Conservation (phyloP, 2,113 vertebrate genomes). For the Rhinichthys klamathensis region DNA sequence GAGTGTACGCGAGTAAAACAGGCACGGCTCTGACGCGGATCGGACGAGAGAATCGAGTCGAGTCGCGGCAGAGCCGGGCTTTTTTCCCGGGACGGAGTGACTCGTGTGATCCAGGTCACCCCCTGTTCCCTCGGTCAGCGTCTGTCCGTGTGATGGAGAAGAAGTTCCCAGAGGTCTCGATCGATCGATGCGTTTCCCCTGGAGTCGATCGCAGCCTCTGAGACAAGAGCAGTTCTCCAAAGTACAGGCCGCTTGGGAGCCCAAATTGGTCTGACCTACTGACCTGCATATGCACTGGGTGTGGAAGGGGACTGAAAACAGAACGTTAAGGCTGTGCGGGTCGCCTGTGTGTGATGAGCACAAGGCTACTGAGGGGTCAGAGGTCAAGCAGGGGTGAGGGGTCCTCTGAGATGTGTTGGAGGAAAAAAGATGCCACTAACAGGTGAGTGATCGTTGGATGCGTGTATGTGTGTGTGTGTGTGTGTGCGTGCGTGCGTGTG, state of each 20-base stretch:
- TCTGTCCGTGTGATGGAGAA: conserved; percentile 9
- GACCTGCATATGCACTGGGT: conserved; percentile 26
- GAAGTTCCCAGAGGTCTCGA: conserved; percentile 19
- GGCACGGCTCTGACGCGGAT: conserved; percentile 51
- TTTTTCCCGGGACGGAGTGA: background rate
- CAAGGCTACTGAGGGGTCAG: conserved; percentile 25
- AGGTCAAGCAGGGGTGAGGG: conserved; percentile 24
- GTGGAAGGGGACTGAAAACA: conserved; percentile 15
- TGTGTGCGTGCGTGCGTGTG: conserved; percentile 72
- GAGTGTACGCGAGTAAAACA: conserved; percentile 42
- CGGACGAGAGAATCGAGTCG: background rate
- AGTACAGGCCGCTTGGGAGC: conserved; percentile 1
- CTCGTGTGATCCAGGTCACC: conserved; percentile 5
- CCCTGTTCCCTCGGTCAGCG: background rate
- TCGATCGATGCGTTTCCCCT: conserved; percentile 39
- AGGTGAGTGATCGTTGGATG: conserved; percentile 29
- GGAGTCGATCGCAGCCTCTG: conserved; percentile 17
- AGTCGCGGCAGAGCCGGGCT: conserved; percentile 2
- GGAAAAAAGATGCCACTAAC: conserved; percentile 37
- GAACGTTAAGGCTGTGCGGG: conserved; percentile 34
- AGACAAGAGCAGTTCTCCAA: conserved; percentile 34
- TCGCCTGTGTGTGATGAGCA: conserved; percentile 20
- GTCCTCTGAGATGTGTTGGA: conserved; percentile 25
- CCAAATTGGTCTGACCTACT: conserved; percentile 20
- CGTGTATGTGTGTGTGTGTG: background rate